phyloP scores from a whole-genome alignment of 2,888 invertebrate species.

The Thymelicus lineola region DNA sequence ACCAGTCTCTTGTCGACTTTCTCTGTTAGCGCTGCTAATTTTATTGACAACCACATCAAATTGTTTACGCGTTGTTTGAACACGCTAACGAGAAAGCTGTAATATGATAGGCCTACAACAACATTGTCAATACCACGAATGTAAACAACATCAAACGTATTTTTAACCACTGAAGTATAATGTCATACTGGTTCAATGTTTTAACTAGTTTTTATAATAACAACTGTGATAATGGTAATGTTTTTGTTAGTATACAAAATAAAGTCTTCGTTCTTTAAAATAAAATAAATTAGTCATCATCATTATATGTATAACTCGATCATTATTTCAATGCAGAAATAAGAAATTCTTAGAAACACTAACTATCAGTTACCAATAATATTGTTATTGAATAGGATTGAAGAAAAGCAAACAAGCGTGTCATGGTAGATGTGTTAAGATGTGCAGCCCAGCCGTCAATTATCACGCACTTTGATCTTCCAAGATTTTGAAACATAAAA shows the following conservation, averaged over 20 bases:
- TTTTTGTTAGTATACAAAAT: too few relatives aligned
- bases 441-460: slow-evolving; percentile 32
- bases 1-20: slow-evolving; percentile 37
- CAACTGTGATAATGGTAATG: too few relatives aligned
- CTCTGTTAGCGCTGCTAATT: slow-evolving; percentile 42
- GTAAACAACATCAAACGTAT: not conserved
- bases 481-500: slow-evolving; percentile 19
- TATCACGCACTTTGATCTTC: slow-evolving; percentile 33
- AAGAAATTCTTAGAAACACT: not conserved
- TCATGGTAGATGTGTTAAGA: slow-evolving; percentile 36
- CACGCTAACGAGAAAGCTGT: slow-evolving; percentile 47
- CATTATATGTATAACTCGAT: not conserved
- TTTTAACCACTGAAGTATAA: too few relatives aligned
- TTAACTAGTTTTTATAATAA: too few relatives aligned
- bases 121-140: slow-evolving; percentile 1
- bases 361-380: not conserved
- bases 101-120: slow-evolving; percentile 41
- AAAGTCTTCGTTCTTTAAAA: too few relatives aligned
- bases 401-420: slow-evolving; percentile 26
- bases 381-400: slow-evolving; percentile 10
- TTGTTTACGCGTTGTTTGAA: slow-evolving; percentile 41
- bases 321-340: not conserved
- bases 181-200: too few relatives aligned
- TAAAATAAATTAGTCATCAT: too few relatives aligned
- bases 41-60: slow-evolving; percentile 45